Conservation (phyloP, 92 coral and sea anemone genomes). For the Porites rus region DNA sequence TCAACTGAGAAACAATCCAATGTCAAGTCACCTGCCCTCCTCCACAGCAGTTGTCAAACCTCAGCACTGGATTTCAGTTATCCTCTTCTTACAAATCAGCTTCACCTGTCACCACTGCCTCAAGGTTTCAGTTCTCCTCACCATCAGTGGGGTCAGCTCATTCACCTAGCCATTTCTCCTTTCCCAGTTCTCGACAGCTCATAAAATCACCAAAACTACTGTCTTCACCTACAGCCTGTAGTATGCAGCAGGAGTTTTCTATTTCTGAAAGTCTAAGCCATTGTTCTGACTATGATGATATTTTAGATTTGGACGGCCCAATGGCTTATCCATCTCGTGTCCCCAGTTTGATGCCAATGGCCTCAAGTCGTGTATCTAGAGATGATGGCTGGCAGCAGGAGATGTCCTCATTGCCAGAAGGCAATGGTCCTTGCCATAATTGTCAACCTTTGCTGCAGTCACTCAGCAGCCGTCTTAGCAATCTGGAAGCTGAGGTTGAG, state of each 20-base stretch:
- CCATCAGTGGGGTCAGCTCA: slow-evolving; percentile 14
- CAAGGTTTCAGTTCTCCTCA: slow-evolving; percentile 21
- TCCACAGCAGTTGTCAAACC: background rate
- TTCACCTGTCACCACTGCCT: slow-evolving; percentile 22
- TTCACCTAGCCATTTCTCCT: slow-evolving; percentile 5
- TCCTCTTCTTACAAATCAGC: background rate
- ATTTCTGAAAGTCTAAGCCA: slow-evolving; percentile 9
- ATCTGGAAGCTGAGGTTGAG: slow-evolving; percentile 23
- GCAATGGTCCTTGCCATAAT: background rate
- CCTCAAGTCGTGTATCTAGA: background rate
- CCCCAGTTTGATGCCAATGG: slow-evolving; percentile 2
- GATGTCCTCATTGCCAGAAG: background rate
- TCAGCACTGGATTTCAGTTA: too few species aligned
- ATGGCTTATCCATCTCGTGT: background rate
- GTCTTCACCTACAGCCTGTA: background rate
- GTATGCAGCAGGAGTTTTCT: background rate
- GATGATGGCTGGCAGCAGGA: background rate
- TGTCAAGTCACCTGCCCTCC: background rate
- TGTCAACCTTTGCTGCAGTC: slow-evolving; percentile 20
- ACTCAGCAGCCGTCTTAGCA: slow-evolving; percentile 10
- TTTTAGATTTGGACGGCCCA: background rate
- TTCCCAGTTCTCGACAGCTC: slow-evolving; percentile 1
- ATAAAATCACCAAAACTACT: background rate
- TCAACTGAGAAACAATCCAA: background rate
- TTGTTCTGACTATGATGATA: slow-evolving; percentile 10